Percentiles rank a stretch among this genome's conserved stretches.
Conservation (phyloP, 2,797 vertebrate genomes). For the Diplodus puntazzo region DNA sequence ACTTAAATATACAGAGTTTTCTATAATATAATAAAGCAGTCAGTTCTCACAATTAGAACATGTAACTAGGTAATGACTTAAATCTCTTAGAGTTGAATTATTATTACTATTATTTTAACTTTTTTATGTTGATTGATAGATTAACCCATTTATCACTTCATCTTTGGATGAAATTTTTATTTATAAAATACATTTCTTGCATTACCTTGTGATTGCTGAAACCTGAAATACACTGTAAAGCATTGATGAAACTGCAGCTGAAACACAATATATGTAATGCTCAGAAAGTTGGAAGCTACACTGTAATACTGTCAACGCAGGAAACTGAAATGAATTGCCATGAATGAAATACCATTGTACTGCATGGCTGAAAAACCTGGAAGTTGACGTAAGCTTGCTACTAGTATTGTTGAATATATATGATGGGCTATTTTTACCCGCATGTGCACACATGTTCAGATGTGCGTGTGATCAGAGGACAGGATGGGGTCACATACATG, state of each 20-base stretch:
- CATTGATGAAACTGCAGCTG: background rate
- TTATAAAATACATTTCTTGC: too few species aligned
- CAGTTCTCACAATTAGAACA: background rate
- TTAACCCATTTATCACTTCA: background rate
- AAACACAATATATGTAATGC: background rate
- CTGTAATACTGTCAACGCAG: background rate
- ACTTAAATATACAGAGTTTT: background rate
- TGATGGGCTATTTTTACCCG: constrained; percentile 40
- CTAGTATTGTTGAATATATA: background rate
- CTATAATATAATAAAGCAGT: background rate
- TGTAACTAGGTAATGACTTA: background rate
- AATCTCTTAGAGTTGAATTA: background rate
- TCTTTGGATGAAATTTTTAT: background rate
- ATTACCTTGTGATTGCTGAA: too few species aligned
- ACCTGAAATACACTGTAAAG: background rate
- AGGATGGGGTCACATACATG: constrained; percentile 28
- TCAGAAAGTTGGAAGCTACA: background rate
- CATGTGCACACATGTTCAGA: constrained; percentile 13
- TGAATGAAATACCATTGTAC: background rate
- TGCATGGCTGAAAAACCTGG: background rate
- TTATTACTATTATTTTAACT: background rate
- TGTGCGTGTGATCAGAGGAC: constrained; percentile 31
- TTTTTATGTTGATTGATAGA: background rate
- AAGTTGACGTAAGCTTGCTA: background rate
- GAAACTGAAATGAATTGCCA: background rate